These are phyloP conservation scores for Trichogramma pretiosum DNA, from an alignment of 1,140 invertebrate genomes.

Conservation along the genomic window DNA sequence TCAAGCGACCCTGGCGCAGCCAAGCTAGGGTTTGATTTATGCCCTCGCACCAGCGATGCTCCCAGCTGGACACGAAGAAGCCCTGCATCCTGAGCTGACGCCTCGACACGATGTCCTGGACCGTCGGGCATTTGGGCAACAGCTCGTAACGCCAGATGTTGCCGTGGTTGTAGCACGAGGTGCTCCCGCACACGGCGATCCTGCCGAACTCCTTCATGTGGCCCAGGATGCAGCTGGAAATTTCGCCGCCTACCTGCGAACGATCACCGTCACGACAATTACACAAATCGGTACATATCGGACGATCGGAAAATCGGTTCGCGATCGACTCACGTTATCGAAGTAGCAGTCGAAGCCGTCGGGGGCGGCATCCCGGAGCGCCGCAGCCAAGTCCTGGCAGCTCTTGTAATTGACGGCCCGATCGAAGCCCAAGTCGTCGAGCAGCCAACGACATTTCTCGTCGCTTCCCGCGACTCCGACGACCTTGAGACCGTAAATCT, in stretches of 20 bases:
- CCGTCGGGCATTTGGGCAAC: conserved; percentile 35
- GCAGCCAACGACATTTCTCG: conserved; percentile 60
- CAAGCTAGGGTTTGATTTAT: conserved; percentile 50
- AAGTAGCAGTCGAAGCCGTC: conserved; percentile 65
- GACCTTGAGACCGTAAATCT: conserved; percentile 56
- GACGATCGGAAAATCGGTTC: no score
- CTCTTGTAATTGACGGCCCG: conserved; percentile 64
- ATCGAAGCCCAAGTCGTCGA: conserved; percentile 59
- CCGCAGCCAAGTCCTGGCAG: conserved; percentile 42
- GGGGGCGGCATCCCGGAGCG: conserved; percentile 53
- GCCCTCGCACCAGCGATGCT: conserved; percentile 46
- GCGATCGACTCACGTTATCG: conserved; percentile 65
- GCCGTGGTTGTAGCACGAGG: conserved; percentile 48
- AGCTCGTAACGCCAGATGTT: not conserved
- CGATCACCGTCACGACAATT: not conserved
- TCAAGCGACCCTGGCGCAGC: conserved; percentile 51
- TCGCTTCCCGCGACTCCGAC: conserved; percentile 64
- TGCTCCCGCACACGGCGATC: conserved; percentile 57
- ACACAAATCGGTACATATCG: not conserved
- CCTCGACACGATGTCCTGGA: conserved; percentile 46
- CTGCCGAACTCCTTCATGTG: conserved; percentile 56
- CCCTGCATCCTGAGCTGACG: conserved; percentile 55
- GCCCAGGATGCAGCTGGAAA: conserved; percentile 51
- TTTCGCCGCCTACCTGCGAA: conserved; percentile 56
- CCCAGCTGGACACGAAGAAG: conserved; percentile 48